Evolutionary conservation across 23 tunicate genomes (phyloP).

Genomic region (Ascidia mentula): DNA sequence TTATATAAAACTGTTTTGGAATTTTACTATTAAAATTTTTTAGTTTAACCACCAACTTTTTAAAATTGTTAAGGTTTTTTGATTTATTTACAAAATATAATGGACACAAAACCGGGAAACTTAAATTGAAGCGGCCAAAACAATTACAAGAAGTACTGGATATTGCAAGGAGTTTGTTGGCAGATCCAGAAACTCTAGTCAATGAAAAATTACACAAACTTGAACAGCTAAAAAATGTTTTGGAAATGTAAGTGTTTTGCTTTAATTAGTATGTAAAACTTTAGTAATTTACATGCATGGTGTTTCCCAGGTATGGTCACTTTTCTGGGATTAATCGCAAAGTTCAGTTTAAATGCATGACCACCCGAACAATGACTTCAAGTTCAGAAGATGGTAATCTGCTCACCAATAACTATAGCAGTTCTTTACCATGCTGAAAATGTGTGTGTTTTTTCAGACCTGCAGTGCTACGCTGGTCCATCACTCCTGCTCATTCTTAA

Average conservation of each 20-base stretch:
- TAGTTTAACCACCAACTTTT: too few relatives aligned
- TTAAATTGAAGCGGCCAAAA: slow-evolving; percentile 93
- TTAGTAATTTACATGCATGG: neutral
- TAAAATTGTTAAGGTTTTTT: slow-evolving; percentile 90
- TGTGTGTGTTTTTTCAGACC: neutral
- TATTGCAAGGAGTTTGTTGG: slow-evolving; percentile 83
- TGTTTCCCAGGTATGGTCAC: slow-evolving; percentile 79
- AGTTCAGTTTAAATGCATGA: slow-evolving; percentile 80
- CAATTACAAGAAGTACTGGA: slow-evolving; percentile 96
- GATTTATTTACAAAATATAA: slow-evolving; percentile 87
- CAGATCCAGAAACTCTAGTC: slow-evolving; percentile 68
- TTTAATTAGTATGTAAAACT: neutral
- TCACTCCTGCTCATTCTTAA: slow-evolving; percentile 82
- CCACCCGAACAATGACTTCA: slow-evolving; percentile 25
- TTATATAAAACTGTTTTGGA: too few relatives aligned
- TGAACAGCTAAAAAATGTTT: slow-evolving; percentile 87
- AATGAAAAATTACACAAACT: slow-evolving; percentile 85
- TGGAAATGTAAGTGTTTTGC: slow-evolving; percentile 85
- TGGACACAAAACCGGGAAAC: slow-evolving; percentile 78
- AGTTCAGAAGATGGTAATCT: slow-evolving; percentile 54
- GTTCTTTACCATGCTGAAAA: neutral
- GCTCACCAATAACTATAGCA: neutral
- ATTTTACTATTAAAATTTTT: too few relatives aligned
- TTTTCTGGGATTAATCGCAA: slow-evolving; percentile 98
- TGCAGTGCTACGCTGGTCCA: slow-evolving; percentile 27